phyloP scores from a whole-genome alignment of 1,140 invertebrate genomes.

The Philotrypesis tridentata region DNA sequence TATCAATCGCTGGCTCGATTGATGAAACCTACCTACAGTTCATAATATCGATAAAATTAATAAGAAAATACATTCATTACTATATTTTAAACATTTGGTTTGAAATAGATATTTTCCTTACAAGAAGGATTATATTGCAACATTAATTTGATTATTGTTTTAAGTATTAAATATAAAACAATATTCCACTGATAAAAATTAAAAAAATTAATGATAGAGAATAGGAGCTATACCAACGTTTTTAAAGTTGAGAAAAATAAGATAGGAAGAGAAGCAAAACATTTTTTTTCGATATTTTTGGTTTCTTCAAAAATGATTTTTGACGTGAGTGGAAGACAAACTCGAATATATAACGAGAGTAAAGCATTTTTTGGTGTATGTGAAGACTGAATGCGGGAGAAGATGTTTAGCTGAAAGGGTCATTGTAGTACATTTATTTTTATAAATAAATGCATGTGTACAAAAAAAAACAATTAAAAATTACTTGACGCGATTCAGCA shows the following conservation, averaged over 20 bases:
- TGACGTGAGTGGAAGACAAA: neutral
- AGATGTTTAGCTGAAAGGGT: slow-evolving; percentile 59
- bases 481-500: slow-evolving; percentile 5
- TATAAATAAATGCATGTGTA: slow-evolving; percentile 69
- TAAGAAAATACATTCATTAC: slow-evolving; percentile 2
- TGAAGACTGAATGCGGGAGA: slow-evolving; percentile 55
- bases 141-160: neutral
- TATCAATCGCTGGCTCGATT: slow-evolving; percentile 67
- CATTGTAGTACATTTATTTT: slow-evolving; percentile 69
- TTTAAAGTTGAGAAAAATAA: neutral
- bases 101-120: slow-evolving; percentile 12
- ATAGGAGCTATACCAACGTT: neutral
- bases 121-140: neutral
- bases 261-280: too few relatives aligned
- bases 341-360: neutral
- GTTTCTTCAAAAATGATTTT: slow-evolving; percentile 3
- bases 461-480: slow-evolving; percentile 60
- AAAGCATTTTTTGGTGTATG: slow-evolving; percentile 41
- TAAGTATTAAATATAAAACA: neutral
- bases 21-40: slow-evolving; percentile 44
- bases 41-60: slow-evolving; percentile 8
- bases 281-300: too few relatives aligned
- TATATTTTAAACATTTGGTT: slow-evolving; percentile 14
- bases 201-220: neutral
- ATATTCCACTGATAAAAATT: neutral